Base-by-base conservation (phyloP, 2,888 invertebrate genomes). In the Belgica antarctica region DNA sequence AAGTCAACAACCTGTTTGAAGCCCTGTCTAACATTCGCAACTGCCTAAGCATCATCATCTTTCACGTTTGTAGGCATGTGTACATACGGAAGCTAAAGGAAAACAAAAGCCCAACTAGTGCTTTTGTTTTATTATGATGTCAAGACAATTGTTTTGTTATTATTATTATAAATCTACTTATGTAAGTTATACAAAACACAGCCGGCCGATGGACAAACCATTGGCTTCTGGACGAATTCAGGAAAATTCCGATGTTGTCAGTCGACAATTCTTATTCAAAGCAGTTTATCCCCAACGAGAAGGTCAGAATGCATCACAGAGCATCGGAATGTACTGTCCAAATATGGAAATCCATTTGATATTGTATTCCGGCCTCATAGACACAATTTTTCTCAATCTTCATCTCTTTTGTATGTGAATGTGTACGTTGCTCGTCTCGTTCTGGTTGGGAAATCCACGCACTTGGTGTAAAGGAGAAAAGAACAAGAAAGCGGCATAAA, bases 131-230 rank as follows among this genome's bases (percentile, higher is more conserved):
- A 61, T 27, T n/a, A 61, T n/a, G 2, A 25, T 61, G 61, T 61
- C n/a, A 1, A n/a, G 27, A 61, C 61, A 61, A 61, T 61, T 61
- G 61, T 61, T 24, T 17, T 57, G 22, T 10, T 22, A 17, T 57
- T 57, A 57, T 57, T 57, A 22, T 57, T 61, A 24, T 61, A 24
- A 61, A 61, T 61, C 61, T 27, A n/a, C 61, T 61, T 61, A 61
- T 4, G 22, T 25, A 27, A 17, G 3, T 52, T 52, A 2, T 52
- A 7, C 24, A 52, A 4, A 52, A 12, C 46, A 12, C 5, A 12
- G 7, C 3, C 17, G 7, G 5, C 12, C 8, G 7, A 52, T 52
- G 52, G 52, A 52, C 52, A 22, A 41, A 41, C 52, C 17, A 52
- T 19, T 46, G 12, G 46, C 46, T 46, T 7, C 46, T 12, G 15